Evolutionary conservation across 2,888 invertebrate genomes (phyloP), one percentile per base, ranked within the genome.

Genomic region (Branchipolynoe longqiensis): DNA sequence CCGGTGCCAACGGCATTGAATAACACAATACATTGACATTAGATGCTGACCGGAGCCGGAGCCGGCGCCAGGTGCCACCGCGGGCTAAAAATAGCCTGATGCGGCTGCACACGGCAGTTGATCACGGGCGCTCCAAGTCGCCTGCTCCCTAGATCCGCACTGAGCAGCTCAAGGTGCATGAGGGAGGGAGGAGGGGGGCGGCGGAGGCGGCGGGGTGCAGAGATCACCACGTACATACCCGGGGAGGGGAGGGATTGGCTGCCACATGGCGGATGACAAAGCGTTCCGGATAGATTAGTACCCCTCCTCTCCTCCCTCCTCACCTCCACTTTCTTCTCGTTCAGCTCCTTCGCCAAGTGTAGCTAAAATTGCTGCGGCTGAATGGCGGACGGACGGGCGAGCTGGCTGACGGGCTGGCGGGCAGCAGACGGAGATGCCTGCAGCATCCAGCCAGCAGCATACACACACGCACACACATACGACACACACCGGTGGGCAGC

Each of bases 11-110:
- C 41, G 78, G 12, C 48, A 78, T 54, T 78, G 78, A 78, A 78
- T 78, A 48, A 78, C 48, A 78, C 78, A 78, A 78, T 78, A 78
- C 78, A 78, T 78, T 78, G 78, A 78, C 78, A 78, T 78, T 78
- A 78, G 78, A 48, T 25, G 41, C 78, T 78, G 78, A 78, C 78
- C 78, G 54, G 38, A n/a, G n/a, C n/a, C n/a, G n/a, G 62, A 48
- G 69, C 69, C 48, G 48, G 54, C 78, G 54, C 78, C 78, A 78
- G 78, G 78, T 78, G 48, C 78, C 54, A 28, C 41, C 78, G 54
- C n/a, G 48, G 54, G 78, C 78, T 78, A 78, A 31, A 31, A 48
- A 48, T 78, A 78, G 78, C 41, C 48, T 12, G 28, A 28, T 48
- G 78, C 54, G 31, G 78, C 78, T 78, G 69, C 69, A 69, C 69